A percentile compares a stretch with the other conserved stretches of the same genome.
Conservation (phyloP, 2,797 vertebrate genomes). For the Diglossa cyanea region DNA sequence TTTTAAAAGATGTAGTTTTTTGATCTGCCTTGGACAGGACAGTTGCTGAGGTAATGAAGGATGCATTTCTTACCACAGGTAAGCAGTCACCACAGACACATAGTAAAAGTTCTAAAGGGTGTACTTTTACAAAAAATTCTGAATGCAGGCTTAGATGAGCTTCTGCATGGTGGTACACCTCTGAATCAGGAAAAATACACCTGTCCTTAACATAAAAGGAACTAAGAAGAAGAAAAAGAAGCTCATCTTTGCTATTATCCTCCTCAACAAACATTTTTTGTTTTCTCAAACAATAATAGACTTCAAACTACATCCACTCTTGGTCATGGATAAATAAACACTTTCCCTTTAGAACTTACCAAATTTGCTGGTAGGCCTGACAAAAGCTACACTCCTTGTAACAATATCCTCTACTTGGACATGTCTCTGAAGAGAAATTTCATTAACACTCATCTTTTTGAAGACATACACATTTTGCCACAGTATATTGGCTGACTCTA, state of each 20-base stretch:
- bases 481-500: neutral
- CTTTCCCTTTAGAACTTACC: neutral
- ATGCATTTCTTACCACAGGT: neutral
- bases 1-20: neutral
- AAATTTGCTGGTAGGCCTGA: neutral
- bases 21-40: neutral
- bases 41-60: neutral
- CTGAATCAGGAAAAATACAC: neutral
- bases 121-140: neutral
- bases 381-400: neutral
- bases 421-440: neutral
- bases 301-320: neutral
- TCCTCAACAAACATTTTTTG: neutral
- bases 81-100: neutral
- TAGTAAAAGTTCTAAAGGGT: neutral
- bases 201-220: neutral
- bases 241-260: neutral
- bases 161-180: neutral
- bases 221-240: neutral
- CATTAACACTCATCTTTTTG: neutral
- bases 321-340: neutral
- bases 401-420: neutral
- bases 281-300: neutral
- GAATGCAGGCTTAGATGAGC: neutral
- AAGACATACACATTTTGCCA: neutral